Evolutionary conservation across 2,797 vertebrate species (phyloP), one percentile per base, ranked within the genome.

Genomic region (Rhynchonycteris naso): DNA sequence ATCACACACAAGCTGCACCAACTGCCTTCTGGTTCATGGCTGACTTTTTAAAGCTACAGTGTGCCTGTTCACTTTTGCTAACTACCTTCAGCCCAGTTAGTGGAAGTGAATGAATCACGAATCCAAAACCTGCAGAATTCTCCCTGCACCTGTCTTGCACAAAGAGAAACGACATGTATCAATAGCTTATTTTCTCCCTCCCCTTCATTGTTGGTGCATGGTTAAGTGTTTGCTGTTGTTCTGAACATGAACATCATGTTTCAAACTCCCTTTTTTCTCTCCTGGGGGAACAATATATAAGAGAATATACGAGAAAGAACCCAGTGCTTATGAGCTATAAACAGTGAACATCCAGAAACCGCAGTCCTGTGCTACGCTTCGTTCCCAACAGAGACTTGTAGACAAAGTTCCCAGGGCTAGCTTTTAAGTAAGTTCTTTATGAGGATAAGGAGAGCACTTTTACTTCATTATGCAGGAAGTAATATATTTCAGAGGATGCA

Each of bases 31-130:
- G 96, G 97, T 96, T 98, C 97, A 98, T 98, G 98, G 98, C 98
- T 97, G 98, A 97, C 97, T 97, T 97, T 97, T 98, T 98, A 98
- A 98, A 98, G 98, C 97, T 96, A 98, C 97, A 98, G 98, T 76
- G 69, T 96, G 90, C 96, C 96, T 61, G 91, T 89, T 95, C 93
- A 93, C 91, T 92, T 94, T 88, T 58, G 89, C 68, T 91, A 81
- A 97, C 93, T 95, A 54, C 91, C 91, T 69, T 72, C 90, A 24
- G 91, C 65, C 79, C 93, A 93, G 66, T 91, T 92, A 91, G 87
- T 92, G 75, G 26, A 78, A 95, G 87, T 38, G 75, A 81, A 88
- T 65, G 94, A 93, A 91, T 54, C 66, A 22, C 1, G 4, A 30
- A 21, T 56, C 58, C 58, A 66, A 47, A 78, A 66, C 35, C n/a